These are phyloP conservation scores for Acropternis orthonyx DNA, from an alignment of 2,797 vertebrate genomes.

Conservation along the genomic window DNA sequence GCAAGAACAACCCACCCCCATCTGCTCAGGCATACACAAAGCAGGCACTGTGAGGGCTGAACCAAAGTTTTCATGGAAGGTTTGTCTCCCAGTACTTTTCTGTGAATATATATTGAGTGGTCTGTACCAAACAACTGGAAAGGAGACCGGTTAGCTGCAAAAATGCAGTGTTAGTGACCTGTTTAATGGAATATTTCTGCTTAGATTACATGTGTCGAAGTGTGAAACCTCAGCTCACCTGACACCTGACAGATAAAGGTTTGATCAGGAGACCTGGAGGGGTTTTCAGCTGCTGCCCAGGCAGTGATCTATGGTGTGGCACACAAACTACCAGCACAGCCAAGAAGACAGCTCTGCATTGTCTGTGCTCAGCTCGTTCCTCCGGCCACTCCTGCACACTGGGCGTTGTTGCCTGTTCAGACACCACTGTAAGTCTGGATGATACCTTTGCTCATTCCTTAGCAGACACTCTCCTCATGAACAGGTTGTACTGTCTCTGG, in stretches of 20 bases:
- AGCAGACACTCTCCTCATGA: not conserved
- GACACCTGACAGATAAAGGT: not conserved
- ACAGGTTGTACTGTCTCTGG: not conserved
- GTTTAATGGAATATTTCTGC: not conserved
- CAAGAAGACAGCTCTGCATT: not conserved
- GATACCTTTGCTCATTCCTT: not conserved
- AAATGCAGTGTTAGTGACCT: not conserved
- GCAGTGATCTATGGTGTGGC: not conserved
- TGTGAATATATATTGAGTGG: not conserved
- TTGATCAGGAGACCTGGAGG: not conserved
- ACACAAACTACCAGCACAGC: not conserved
- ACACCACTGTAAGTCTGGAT: not conserved
- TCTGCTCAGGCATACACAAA: not conserved
- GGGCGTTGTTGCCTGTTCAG: not conserved
- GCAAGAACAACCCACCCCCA: not conserved
- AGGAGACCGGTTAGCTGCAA: not conserved
- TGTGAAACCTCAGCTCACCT: not conserved
- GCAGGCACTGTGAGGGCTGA: not conserved
- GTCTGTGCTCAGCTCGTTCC: not conserved
- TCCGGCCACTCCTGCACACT: accelerated
- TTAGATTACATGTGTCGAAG: not conserved
- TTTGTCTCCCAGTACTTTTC: not conserved
- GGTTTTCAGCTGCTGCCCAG: not conserved
- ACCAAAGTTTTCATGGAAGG: not conserved
- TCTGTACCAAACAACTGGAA: not conserved